These are phyloP conservation scores for Hippocampus comes DNA, from an alignment of 2,113 vertebrate species.

Conservation along the genomic window DNA sequence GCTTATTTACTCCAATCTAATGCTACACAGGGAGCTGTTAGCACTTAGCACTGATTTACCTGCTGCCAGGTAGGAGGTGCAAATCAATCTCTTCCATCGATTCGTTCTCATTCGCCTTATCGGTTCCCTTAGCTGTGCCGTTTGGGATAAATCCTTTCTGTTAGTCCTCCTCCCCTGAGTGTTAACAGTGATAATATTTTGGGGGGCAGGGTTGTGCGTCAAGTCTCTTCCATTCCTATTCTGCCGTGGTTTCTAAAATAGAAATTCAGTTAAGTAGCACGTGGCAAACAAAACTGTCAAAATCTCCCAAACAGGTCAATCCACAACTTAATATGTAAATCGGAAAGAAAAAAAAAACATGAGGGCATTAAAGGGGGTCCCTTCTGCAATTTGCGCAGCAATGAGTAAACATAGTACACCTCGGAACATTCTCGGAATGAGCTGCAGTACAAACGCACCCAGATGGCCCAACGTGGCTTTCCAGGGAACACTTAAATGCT, in stretches of 20 bases:
- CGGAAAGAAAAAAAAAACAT: neutral
- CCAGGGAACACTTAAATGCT: neutral
- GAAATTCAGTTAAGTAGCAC: neutral
- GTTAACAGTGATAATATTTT: neutral
- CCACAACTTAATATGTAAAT: neutral
- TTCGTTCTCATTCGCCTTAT: neutral
- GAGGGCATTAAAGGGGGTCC: neutral
- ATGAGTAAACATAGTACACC: neutral
- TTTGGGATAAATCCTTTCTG: neutral
- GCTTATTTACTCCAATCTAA: neutral
- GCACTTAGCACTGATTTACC: conserved; percentile 1
- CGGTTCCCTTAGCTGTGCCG: conserved; percentile 1
- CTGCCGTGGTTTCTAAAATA: neutral
- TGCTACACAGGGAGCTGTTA: neutral
- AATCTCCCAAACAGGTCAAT: neutral
- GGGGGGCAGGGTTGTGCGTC: too few relatives aligned
- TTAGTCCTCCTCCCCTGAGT: neutral
- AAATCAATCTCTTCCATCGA: conserved; percentile 6
- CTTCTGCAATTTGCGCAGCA: neutral
- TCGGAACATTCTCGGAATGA: neutral
- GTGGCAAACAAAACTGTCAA: neutral
- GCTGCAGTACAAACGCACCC: neutral
- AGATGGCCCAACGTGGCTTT: neutral
- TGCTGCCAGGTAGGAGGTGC: conserved; percentile 13
- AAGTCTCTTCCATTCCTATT: neutral